Base-by-base conservation (phyloP, 2,797 vertebrate genomes). In the Alosa sapidissima region DNA sequence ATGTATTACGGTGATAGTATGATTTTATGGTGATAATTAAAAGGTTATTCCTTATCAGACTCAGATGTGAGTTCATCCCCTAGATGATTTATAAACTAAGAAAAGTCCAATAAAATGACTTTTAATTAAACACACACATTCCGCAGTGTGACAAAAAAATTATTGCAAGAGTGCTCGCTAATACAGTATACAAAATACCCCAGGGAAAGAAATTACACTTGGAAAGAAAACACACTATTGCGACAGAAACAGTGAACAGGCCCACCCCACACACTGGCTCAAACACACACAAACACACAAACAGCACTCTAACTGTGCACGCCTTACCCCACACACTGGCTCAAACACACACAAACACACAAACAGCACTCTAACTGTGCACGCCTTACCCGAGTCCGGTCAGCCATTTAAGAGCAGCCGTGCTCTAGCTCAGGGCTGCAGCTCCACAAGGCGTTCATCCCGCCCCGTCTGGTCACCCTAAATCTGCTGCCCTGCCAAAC, bases 401-500 rank as follows among this genome's bases (percentile, higher is more conserved):
- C 6, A 78, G 72, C 41, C 8, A 5, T 19, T 16, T 78, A 78
- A 47, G 5, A 78, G 36, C 72, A 78, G 41, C 19, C 36, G 36
- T 47, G 36, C 36, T 55, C 54, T 55, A 3, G 16, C 54, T 45
- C 28, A 13, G 72, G 16, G 72, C 16, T 78, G 41, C 16, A 47
- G 13, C 14, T 72, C 33, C 24, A 45, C 33, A 10, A 72, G 33
- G 16, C 58, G n/a, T n/a, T 62, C 58, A 62, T 49, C 5, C 48
- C 84, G 81, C 85, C 84, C 85, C 54, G 86, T 78, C 68, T 81
- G 86, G 83, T 81, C 75, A 55, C 88, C 72, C 84, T 41, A 87
- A 85, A 89, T 89, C 85, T 89, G 86, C 82, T 89, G 41, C 85
- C 36, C 81, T 90, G 88, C 78, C 83, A 87, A 86, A 82, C 87